Evolutionary conservation across 2,113 vertebrate genomes (phyloP).

Genomic region (Corythaeola cristata): DNA sequence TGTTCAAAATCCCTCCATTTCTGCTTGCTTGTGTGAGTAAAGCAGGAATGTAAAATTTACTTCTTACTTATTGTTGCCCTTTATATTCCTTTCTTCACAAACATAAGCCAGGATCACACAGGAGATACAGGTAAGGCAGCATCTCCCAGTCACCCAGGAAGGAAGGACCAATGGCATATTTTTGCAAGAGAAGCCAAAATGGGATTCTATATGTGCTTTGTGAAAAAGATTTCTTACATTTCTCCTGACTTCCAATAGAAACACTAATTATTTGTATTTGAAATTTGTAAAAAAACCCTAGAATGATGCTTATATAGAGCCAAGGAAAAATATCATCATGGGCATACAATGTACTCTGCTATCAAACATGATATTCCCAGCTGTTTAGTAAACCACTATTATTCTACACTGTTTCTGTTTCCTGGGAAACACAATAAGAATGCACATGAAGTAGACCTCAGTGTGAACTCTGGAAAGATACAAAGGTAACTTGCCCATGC

Average conservation of each 20-base stretch:
- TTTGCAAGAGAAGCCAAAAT: neutral
- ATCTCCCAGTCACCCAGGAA: neutral
- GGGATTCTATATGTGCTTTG: neutral
- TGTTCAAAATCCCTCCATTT: neutral
- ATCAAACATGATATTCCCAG: neutral
- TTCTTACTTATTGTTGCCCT: neutral
- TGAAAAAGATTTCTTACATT: neutral
- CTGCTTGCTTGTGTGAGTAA: neutral
- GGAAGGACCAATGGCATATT: neutral
- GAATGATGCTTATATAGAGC: neutral
- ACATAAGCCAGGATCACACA: neutral
- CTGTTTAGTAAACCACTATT: constrained; percentile 1
- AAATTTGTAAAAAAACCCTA: neutral
- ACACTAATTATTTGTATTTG: neutral
- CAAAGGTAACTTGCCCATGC: constrained; percentile 26
- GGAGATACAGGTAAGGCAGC: neutral
- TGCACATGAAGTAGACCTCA: constrained; percentile 43
- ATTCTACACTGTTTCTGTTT: constrained; percentile 32
- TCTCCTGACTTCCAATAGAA: neutral
- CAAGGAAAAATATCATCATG: constrained; percentile 14
- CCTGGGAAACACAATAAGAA: constrained; percentile 40
- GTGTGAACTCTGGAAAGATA: constrained; percentile 43
- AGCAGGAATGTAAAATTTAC: neutral
- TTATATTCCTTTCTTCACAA: neutral
- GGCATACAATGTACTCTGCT: neutral